These are phyloP conservation scores for Nautilus pompilius DNA, from an alignment of 1,140 invertebrate species.

Conservation along the genomic window DNA sequence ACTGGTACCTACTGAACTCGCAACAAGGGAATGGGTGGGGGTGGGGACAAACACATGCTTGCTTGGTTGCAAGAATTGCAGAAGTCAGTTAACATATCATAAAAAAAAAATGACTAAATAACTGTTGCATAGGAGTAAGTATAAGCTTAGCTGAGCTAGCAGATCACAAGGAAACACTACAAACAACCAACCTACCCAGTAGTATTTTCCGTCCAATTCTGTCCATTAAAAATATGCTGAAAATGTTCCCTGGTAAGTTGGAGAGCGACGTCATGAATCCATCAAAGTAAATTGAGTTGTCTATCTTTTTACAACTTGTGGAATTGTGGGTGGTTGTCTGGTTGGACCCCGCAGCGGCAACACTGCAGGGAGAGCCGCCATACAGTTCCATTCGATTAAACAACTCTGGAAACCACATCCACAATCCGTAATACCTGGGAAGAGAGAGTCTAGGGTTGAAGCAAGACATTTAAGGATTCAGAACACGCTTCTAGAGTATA, in stretches of 20 bases:
- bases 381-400: slow-evolving; percentile 56
- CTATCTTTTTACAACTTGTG: slow-evolving; percentile 11
- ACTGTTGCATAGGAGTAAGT: too few relatives aligned
- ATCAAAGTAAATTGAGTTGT: slow-evolving; percentile 40
- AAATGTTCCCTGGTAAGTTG: slow-evolving; percentile 57
- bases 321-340: not conserved
- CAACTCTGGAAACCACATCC: slow-evolving; percentile 62
- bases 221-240: slow-evolving; percentile 58
- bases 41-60: too few relatives aligned
- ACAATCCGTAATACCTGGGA: slow-evolving; percentile 60
- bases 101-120: too few relatives aligned
- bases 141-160: too few relatives aligned
- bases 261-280: slow-evolving; percentile 48
- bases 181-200: slow-evolving; percentile 56
- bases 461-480: too few relatives aligned
- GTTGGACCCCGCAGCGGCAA: not conserved
- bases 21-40: too few relatives aligned
- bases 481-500: too few relatives aligned
- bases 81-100: too few relatives aligned
- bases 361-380: slow-evolving; percentile 48
- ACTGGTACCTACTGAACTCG: too few relatives aligned
- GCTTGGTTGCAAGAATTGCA: too few relatives aligned
- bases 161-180: too few relatives aligned
- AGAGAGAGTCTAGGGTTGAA: not conserved
- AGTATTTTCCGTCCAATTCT: slow-evolving; percentile 56